Conservation (phyloP, 2,888 invertebrate species). For the Chaitophorus viminalis region DNA sequence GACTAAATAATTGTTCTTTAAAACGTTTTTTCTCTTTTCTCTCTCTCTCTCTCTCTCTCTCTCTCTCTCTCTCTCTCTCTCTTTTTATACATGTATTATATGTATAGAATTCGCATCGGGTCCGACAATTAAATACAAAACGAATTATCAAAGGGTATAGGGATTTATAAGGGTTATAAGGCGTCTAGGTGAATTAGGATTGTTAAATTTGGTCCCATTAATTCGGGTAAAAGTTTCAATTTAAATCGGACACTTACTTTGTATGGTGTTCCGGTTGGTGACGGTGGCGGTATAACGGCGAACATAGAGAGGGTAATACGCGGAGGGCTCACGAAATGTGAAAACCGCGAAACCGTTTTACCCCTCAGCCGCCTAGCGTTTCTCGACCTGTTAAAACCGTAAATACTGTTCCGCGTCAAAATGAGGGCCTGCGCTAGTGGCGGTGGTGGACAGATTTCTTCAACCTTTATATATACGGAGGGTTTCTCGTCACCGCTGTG, state of each 20-base stretch:
- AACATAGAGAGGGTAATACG: not conserved
- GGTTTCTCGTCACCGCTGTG: not conserved
- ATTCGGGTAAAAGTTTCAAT: slow-evolving; percentile 62
- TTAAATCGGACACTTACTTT: slow-evolving; percentile 61
- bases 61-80: not conserved
- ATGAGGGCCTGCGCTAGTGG: not conserved
- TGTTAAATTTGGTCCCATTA: slow-evolving; percentile 61
- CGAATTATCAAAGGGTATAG: slow-evolving; percentile 57
- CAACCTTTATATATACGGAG: slow-evolving; percentile 29
- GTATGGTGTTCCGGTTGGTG: slow-evolving; percentile 48
- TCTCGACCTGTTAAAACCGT: slow-evolving; percentile 49
- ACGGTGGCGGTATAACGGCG: not conserved
- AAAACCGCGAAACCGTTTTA: slow-evolving; percentile 57
- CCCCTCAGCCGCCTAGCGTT: not conserved
- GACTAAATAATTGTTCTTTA: slow-evolving; percentile 51
- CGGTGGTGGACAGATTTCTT: slow-evolving; percentile 40
- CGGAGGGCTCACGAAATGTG: slow-evolving; percentile 35
- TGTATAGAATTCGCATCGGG: slow-evolving; percentile 4
- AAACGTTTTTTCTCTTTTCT: slow-evolving; percentile 20
- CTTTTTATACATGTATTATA: too few species aligned
- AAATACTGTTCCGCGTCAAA: slow-evolving; percentile 38
- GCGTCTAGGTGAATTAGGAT: slow-evolving; percentile 61
- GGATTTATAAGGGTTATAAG: slow-evolving; percentile 62
- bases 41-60: not conserved
- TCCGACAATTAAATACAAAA: slow-evolving; percentile 60